Evolutionary conservation across 1,140 invertebrate genomes (phyloP).

Genomic region (Liolophura sinensis): DNA sequence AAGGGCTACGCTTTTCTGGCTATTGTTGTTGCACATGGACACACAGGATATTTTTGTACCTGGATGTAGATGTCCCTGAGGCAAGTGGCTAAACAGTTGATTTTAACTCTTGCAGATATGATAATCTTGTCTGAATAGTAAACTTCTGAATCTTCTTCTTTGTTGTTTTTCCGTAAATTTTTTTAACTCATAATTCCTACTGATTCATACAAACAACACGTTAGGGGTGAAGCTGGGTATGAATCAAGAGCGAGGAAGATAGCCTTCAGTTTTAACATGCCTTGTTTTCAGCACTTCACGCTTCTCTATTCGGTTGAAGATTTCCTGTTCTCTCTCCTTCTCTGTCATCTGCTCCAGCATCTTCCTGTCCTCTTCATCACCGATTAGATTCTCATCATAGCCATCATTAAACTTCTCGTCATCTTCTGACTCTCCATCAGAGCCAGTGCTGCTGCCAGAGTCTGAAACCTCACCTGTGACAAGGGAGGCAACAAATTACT

Average conservation of each 20-base stretch:
- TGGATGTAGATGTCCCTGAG: too few species aligned
- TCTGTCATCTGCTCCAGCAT: slow-evolving; percentile 91
- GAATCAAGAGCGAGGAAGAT: neutral
- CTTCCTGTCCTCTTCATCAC: slow-evolving; percentile 92
- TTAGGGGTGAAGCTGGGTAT: too few species aligned
- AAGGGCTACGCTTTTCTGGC: too few species aligned
- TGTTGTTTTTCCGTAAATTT: too few species aligned
- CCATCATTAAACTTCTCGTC: slow-evolving; percentile 79
- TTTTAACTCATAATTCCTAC: too few species aligned
- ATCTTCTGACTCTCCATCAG: slow-evolving; percentile 31
- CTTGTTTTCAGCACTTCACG: slow-evolving; percentile 89
- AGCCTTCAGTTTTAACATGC: slow-evolving; percentile 50
- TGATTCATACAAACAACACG: slow-evolving; percentile 2
- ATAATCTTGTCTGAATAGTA: too few species aligned
- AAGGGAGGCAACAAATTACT: slow-evolving; percentile 9
- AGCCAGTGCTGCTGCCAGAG: slow-evolving; percentile 48
- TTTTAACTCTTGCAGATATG: too few species aligned
- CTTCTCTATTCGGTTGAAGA: slow-evolving; percentile 94
- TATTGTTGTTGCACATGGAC: too few species aligned
- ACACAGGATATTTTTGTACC: too few species aligned
- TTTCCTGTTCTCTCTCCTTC: slow-evolving; percentile 95
- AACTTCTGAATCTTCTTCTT: too few species aligned
- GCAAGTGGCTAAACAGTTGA: too few species aligned
- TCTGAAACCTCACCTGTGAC: slow-evolving; percentile 71
- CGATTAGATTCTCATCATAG: slow-evolving; percentile 96